These are phyloP conservation scores for Rousettus madagascariensis DNA, from an alignment of 2,797 vertebrate genomes.

Conservation along the genomic window DNA sequence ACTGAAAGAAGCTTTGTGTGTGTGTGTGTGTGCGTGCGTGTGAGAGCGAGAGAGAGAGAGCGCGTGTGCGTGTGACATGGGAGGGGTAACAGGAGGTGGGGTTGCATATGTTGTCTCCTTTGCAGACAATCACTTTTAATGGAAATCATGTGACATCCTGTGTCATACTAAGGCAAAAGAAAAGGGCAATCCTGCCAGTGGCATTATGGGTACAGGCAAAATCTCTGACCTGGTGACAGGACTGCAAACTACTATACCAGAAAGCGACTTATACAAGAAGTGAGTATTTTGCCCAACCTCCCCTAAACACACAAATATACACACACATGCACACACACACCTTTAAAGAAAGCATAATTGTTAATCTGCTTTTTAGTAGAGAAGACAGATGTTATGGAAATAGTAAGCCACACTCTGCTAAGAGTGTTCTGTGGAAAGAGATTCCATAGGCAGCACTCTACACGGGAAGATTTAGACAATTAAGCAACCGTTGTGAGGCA, in stretches of 20 bases:
- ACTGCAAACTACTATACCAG: conserved; percentile 46
- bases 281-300: neutral
- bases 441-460: conserved; percentile 78
- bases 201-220: conserved; percentile 70
- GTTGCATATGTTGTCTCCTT: neutral
- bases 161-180: conserved; percentile 52
- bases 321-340: neutral
- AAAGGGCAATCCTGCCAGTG: conserved; percentile 72
- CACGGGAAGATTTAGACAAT: conserved; percentile 80
- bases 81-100: neutral
- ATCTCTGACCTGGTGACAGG: conserved; percentile 61
- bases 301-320: neutral
- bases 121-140: conserved; percentile 63
- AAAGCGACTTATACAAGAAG: neutral
- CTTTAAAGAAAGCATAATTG: conserved; percentile 78
- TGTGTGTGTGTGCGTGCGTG: conserved; percentile 28
- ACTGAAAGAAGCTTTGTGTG: conserved; percentile 72
- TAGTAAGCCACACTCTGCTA: conserved; percentile 76
- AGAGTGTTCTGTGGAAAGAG: conserved; percentile 76
- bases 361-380: conserved; percentile 83
- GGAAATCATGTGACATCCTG: conserved; percentile 74
- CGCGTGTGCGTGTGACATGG: neutral
- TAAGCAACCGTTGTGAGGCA: conserved; percentile 78
- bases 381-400: conserved; percentile 88
- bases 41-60: no score